Evolutionary conservation across 2,888 invertebrate species (phyloP), one percentile per base, ranked within the genome.

Genomic region (Scaptomyza polygonia): DNA sequence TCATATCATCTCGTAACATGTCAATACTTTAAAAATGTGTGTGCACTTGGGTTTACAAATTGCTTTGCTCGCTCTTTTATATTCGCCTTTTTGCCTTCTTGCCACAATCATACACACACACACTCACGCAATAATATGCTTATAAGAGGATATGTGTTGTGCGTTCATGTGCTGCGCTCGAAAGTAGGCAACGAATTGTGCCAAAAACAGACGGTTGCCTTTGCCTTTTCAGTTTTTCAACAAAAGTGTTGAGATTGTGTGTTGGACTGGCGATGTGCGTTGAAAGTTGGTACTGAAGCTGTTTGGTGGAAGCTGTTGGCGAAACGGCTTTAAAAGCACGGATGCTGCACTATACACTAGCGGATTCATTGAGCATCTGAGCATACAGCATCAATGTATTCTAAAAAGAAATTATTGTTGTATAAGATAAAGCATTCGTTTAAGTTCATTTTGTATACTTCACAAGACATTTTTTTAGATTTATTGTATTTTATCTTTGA

Each of bases 101-200:
- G 14, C 34, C 34, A 34, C 7, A 32, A 18, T 11, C 27, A 27
- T 27, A 5, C 14, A 48, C 42, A 43, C 12, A 3, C 11, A 16
- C 29, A 48, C 34, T 4, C 34, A 34, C 6, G 8, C 8, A 36
- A 14, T 21, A 16, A 56, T 40, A 47, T 34, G 18, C 29, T 14
- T 6, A 36, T 11, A 3, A 25, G 32, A 25, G 27, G 48, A 39
- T 45, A 25, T 44, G 45, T 34, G 25, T 14, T 40, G 27, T 45
- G 48, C 40, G 54, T 47, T 47, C 14, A 27, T 61, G 32, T 55
- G 18, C 39, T 49, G 61, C 77, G 51, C 67, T 66, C 16, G 59
- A 75, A 70, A 70, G 75, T 77, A 72, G 66, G 81, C 75, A 77
- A 68, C 53, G 67, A 72, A 66, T 86, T 58, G 74, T 69, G 71